A percentile compares a stretch with the other conserved stretches of the same genome.
phyloP scores from a whole-genome alignment of 1,140 invertebrate genomes.

The Saxidomus purpurata region DNA sequence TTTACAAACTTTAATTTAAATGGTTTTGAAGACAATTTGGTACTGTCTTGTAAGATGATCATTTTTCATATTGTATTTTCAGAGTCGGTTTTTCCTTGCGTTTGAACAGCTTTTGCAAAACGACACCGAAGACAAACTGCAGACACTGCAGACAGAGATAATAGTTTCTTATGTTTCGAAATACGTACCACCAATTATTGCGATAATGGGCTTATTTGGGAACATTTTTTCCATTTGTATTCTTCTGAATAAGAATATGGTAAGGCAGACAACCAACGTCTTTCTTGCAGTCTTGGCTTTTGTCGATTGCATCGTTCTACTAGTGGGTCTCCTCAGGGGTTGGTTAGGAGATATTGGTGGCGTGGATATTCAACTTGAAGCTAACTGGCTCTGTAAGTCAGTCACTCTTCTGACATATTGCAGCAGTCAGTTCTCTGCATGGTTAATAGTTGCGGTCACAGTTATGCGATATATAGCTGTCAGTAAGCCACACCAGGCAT shows the following conservation, averaged over 20 bases:
- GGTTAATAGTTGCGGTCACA: constrained; percentile 85
- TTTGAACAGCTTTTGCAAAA: not conserved
- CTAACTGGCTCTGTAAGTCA: constrained; percentile 79
- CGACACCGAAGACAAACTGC: not conserved
- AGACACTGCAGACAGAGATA: no score
- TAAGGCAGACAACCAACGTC: constrained; percentile 79
- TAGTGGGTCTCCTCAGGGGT: constrained; percentile 79
- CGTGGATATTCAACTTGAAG: constrained; percentile 69
- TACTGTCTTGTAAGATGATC: no score
- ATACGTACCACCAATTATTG: constrained; percentile 77
- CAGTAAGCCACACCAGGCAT: constrained; percentile 81
- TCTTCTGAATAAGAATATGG: constrained; percentile 77
- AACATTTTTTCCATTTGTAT: constrained; percentile 79
- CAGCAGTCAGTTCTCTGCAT: constrained; percentile 82
- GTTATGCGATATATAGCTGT: constrained; percentile 85
- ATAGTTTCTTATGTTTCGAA: no score
- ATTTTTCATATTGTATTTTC: no score
- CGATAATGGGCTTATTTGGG: constrained; percentile 76
- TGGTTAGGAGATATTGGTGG: constrained; percentile 80
- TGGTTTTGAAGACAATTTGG: no score
- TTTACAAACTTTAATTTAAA: no score
- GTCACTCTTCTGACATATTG: constrained; percentile 77
- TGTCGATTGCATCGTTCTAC: constrained; percentile 82
- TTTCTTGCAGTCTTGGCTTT: constrained; percentile 83
- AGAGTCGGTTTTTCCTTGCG: not conserved